Base-by-base conservation (phyloP, 2,888 invertebrate genomes). In the Eurois occulta region DNA sequence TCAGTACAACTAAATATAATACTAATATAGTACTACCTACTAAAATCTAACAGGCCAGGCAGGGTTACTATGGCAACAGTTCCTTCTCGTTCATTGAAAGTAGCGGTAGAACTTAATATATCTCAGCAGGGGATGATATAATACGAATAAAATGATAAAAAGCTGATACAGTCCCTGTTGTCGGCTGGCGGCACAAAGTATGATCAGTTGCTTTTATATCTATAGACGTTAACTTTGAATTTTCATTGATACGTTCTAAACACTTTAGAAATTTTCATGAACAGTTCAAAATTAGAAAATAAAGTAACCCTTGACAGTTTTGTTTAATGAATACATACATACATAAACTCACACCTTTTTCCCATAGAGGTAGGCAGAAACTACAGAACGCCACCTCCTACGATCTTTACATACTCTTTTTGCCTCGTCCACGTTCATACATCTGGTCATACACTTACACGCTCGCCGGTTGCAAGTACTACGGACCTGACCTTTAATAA, bases 121-220 rank as follows among this genome's bases (percentile, higher is more conserved):
- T n/a, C 58, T 6, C 48, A 66, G 78, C 48, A 66, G 65, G 78
- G 60, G 55, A 48, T n/a, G 1, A n/a, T n/a, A 43, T 24, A 16
- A 55, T 41, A 78, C 28, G 18, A 52, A 73, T 32, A 46, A 4
- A 43, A 77, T 35, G 18, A 66, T 48, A 66, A 5, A 58, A 13
- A 21, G 3, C 16, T 5, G 10, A 78, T 38, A n/a, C 16, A n/a
- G n/a, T 21, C 3, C 1, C 65, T 38, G 16, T 55, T 71, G 8
- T 2, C 35, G 3, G 13, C 52, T 71, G 8, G 1, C 35, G 3
- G 13, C 52, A 18, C 41, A 77, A 64, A 64, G 62, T 68, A 69
- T 62, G 48, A 62, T 76, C 11, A 43, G 8, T 16, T 18, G 16
- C 43, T 52, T 32, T 52, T n/a, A 43, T 69, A 35, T 21, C 32